Conservation (phyloP, 1,140 invertebrate genomes). For the Samia ricini region DNA sequence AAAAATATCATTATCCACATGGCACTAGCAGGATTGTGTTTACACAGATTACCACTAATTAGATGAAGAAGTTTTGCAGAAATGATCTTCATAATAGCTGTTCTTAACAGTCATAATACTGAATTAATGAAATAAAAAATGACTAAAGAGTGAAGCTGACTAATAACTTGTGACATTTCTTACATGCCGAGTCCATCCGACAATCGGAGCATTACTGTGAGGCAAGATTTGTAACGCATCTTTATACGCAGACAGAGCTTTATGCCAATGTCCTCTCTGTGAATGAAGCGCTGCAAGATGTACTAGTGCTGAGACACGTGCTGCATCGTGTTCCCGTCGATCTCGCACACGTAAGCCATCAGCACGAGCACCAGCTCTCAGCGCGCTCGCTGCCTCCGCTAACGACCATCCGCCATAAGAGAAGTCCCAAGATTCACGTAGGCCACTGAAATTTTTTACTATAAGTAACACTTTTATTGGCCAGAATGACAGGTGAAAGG, state of each 20-base stretch:
- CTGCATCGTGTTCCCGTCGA: slow-evolving; percentile 3
- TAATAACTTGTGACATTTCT: slow-evolving; percentile 23
- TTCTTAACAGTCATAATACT: too few species aligned
- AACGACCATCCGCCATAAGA: slow-evolving; percentile 88
- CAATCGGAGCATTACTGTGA: slow-evolving; percentile 50
- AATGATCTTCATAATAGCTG: too few species aligned
- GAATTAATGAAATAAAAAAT: too few species aligned
- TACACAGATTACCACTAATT: too few species aligned
- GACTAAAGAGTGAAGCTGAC: too few species aligned
- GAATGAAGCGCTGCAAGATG: slow-evolving; percentile 94
- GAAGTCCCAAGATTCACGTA: slow-evolving; percentile 96
- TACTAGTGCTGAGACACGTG: slow-evolving; percentile 91
- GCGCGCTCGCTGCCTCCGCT: slow-evolving; percentile 90
- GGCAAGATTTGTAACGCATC: slow-evolving; percentile 91
- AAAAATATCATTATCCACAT: too few species aligned
- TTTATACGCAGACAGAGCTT: slow-evolving; percentile 92
- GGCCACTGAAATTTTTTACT: slow-evolving; percentile 83
- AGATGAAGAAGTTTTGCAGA: too few species aligned
- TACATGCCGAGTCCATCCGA: slow-evolving; percentile 68
- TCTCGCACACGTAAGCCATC: slow-evolving; percentile 90
- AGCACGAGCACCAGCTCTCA: slow-evolving; percentile 88
- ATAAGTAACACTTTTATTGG: background rate
- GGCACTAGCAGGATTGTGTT: too few species aligned
- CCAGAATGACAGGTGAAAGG: too few species aligned
- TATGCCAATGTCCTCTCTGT: slow-evolving; percentile 89